Evolutionary conservation across 2,113 vertebrate species (phyloP).

Genomic region (Marcusenius ussheri): DNA sequence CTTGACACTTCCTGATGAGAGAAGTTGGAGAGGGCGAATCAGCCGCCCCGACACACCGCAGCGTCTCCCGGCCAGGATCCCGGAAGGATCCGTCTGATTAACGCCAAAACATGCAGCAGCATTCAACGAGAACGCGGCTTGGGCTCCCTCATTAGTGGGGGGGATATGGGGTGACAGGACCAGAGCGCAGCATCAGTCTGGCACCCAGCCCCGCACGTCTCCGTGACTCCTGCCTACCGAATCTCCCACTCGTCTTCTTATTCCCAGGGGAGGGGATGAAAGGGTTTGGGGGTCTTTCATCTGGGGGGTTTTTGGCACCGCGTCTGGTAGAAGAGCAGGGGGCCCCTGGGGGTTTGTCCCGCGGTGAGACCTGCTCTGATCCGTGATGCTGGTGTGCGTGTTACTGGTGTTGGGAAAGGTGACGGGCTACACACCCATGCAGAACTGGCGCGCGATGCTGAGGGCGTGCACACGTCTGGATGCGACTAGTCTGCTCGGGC

Average conservation of each 20-base stretch:
- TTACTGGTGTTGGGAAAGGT: not conserved
- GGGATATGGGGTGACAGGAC: not conserved
- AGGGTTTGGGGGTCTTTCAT: slow-evolving; percentile 14
- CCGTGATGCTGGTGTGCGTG: not conserved
- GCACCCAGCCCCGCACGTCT: not conserved
- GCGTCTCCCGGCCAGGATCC: not conserved
- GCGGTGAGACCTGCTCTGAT: not conserved
- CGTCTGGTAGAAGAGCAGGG: not conserved
- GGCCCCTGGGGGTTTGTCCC: not conserved
- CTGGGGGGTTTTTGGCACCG: slow-evolving; percentile 8
- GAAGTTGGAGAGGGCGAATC: not conserved
- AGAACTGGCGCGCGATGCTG: not conserved
- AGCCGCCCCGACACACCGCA: not conserved
- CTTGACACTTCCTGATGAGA: not conserved
- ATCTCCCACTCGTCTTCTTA: not conserved
- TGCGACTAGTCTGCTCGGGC: not conserved
- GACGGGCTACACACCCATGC: not conserved
- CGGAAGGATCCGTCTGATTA: not conserved
- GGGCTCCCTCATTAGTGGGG: not conserved
- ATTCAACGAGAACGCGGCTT: not conserved
- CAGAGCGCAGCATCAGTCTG: not conserved
- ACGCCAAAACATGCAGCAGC: not conserved
- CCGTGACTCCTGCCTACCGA: not conserved
- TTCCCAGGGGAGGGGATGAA: slow-evolving; percentile 9
- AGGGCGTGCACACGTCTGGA: not conserved